Conservation (phyloP, 2,113 vertebrate species). For the Corythornis vintsioides region DNA sequence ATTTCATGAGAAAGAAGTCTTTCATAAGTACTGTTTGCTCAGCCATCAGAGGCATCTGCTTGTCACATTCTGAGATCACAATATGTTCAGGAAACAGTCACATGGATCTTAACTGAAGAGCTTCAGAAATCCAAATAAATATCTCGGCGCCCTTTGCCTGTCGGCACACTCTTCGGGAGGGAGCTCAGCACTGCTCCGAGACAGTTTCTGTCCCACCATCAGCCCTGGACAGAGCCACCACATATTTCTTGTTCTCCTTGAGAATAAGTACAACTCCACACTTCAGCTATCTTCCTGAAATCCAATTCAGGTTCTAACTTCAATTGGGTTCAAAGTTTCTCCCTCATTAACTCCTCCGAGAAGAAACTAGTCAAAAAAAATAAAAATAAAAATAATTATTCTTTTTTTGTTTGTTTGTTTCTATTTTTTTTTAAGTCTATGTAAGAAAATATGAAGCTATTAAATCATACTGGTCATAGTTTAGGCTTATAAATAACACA, state of each 20-base stretch:
- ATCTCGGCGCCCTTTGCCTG: background rate
- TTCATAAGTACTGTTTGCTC: slow-evolving; percentile 16
- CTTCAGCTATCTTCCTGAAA: slow-evolving; percentile 21
- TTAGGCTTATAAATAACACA: background rate
- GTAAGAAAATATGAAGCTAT: background rate
- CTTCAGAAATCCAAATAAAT: slow-evolving; percentile 31
- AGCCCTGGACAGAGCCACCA: background rate
- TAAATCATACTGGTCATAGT: background rate
- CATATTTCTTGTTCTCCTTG: slow-evolving; percentile 43
- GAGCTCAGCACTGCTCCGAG: background rate
- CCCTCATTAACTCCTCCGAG: slow-evolving; percentile 19
- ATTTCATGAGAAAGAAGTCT: slow-evolving; percentile 33
- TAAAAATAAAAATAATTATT: background rate
- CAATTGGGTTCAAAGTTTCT: slow-evolving; percentile 49
- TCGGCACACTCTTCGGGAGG: slow-evolving; percentile 2
- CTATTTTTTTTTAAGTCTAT: background rate
- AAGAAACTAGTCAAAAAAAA: background rate
- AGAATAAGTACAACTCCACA: slow-evolving; percentile 49
- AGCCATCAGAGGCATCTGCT: slow-evolving; percentile 50
- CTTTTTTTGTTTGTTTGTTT: background rate
- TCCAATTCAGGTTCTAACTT: slow-evolving; percentile 36
- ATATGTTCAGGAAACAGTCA: slow-evolving; percentile 38
- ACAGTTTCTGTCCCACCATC: background rate
- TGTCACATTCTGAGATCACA: slow-evolving; percentile 42
- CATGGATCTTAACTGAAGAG: background rate